Evolutionary conservation across 2,888 invertebrate genomes (phyloP).

Genomic region (Acanthococcus lagerstroemiae): DNA sequence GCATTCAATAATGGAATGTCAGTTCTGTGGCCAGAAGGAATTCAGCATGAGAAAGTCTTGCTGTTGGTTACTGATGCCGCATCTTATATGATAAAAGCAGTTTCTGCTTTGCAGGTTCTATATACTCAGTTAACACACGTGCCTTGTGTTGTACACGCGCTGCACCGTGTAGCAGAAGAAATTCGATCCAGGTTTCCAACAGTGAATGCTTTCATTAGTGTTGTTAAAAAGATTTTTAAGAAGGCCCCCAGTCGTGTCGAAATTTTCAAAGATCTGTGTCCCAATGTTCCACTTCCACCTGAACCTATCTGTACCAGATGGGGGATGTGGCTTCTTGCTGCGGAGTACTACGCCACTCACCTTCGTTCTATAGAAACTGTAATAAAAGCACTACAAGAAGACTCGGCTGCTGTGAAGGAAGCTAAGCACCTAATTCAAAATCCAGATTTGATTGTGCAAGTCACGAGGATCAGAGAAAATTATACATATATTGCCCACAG

Average conservation of each 20-base stretch:
- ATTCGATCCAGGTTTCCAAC: conserved; percentile 36
- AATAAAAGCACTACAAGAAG: neutral
- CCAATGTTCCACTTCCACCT: conserved; percentile 38
- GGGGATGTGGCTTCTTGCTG: conserved; percentile 39
- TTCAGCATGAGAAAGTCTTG: conserved; percentile 13
- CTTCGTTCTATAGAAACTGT: conserved; percentile 32
- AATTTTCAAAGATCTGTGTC: conserved; percentile 38
- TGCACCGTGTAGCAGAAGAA: conserved; percentile 38
- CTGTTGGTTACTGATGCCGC: conserved; percentile 32
- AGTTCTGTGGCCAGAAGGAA: conserved; percentile 11
- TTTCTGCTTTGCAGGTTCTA: conserved; percentile 35
- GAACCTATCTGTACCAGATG: conserved; percentile 39
- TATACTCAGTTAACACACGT: conserved; percentile 38
- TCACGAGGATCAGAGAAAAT: neutral
- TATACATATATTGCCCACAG: neutral
- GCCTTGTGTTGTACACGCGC: conserved; percentile 39
- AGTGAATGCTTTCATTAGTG: conserved; percentile 37
- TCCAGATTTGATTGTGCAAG: neutral
- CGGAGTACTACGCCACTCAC: conserved; percentile 36
- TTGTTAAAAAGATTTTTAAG: conserved; percentile 38
- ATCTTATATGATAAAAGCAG: conserved; percentile 37
- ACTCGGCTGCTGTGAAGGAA: neutral
- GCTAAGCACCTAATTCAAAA: neutral
- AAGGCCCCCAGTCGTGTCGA: conserved; percentile 37
- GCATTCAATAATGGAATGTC: conserved; percentile 11